Percentiles rank a stretch among this genome's conserved stretches.
phyloP scores from a whole-genome alignment of 1,140 invertebrate genomes.

The Caerostris extrusa region DNA sequence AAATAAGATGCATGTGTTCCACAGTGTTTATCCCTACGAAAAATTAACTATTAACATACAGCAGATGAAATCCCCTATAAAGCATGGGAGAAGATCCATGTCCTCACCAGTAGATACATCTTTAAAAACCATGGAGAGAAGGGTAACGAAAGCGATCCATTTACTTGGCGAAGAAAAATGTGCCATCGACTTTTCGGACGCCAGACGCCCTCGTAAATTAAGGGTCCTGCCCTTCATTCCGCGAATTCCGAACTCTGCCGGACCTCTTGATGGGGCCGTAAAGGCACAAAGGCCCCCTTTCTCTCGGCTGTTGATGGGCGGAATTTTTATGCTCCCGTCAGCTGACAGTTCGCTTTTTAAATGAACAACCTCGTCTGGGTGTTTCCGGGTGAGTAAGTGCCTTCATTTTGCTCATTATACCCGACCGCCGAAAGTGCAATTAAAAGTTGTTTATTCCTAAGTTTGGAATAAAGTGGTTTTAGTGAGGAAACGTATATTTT shows the following conservation, averaged over 20 bases:
- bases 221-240: background rate
- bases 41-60: no score
- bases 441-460: background rate
- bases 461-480: background rate
- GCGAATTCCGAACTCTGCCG: background rate
- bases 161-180: background rate
- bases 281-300: background rate
- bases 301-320: constrained; percentile 62
- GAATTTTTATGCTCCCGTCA: background rate
- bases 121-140: no score
- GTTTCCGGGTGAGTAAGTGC: background rate
- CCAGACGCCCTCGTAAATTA: background rate
- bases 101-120: no score
- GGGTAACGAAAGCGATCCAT: background rate
- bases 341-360: background rate
- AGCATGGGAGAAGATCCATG: no score
- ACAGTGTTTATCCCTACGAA: no score
- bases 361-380: background rate
- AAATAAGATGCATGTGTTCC: no score
- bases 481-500: no score
- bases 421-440: background rate
- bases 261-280: background rate
- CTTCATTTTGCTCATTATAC: background rate
- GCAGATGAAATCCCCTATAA: no score
- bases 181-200: background rate